Conservation (phyloP, 2,888 invertebrate species). For the Thereva nobilitata region DNA sequence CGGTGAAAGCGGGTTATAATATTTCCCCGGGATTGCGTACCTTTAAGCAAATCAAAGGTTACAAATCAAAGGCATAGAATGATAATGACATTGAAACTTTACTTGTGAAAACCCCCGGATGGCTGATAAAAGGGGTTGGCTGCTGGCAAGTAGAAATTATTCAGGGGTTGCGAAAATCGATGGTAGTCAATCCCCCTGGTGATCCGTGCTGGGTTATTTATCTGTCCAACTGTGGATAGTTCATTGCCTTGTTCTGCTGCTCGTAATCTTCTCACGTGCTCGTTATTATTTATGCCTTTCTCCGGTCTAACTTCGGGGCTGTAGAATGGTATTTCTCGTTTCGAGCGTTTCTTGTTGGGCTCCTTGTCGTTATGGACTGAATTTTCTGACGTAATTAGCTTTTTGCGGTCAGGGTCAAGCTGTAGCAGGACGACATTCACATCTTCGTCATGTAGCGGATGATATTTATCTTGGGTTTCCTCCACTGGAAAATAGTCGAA, state of each 20-base stretch:
- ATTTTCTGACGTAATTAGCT: neutral
- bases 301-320: neutral
- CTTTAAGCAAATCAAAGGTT: slow-evolving; percentile 11
- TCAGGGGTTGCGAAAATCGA: slow-evolving; percentile 26
- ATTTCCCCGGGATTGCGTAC: slow-evolving; percentile 30
- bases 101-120: slow-evolving; percentile 21
- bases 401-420: slow-evolving; percentile 26
- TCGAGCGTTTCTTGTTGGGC: slow-evolving; percentile 11
- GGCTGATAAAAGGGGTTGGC: slow-evolving; percentile 12
- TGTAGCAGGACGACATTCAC: slow-evolving; percentile 36
- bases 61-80: slow-evolving; percentile 1
- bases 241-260: slow-evolving; percentile 7
- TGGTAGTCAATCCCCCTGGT: slow-evolving; percentile 17
- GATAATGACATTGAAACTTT: neutral
- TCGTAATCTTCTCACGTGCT: slow-evolving; percentile 9
- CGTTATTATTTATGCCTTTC: slow-evolving; percentile 6
- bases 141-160: slow-evolving; percentile 36
- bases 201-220: neutral
- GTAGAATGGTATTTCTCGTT: slow-evolving; percentile 10
- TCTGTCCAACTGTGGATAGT: neutral
- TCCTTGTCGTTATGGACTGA: neutral
- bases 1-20: slow-evolving; percentile 37
- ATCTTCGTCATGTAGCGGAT: slow-evolving; percentile 39
- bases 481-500: slow-evolving; percentile 46
- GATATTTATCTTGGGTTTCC: slow-evolving; percentile 33